Conservation (phyloP, 2,797 vertebrate species). For the Pyrrhura leucotis region DNA sequence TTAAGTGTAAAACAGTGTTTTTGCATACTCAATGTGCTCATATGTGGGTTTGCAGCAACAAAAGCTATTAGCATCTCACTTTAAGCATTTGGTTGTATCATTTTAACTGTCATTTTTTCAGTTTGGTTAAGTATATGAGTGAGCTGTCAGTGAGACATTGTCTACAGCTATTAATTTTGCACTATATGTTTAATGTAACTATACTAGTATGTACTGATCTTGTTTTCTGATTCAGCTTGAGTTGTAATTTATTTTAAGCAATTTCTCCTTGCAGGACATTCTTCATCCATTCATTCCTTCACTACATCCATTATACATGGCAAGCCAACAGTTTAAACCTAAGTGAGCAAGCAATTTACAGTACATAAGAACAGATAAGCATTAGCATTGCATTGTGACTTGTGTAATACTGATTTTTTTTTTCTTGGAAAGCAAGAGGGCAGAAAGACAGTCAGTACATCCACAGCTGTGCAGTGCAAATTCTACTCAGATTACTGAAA, state of each 20-base stretch:
- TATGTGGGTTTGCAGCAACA: not conserved
- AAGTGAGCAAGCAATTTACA: not conserved
- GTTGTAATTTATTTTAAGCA: not conserved
- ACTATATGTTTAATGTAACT: not conserved
- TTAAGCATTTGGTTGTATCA: not conserved
- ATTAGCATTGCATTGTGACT: not conserved
- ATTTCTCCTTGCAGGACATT: not conserved
- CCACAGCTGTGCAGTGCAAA: not conserved
- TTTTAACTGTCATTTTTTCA: not conserved
- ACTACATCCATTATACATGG: not conserved
- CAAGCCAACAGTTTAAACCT: not conserved
- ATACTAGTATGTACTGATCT: not conserved
- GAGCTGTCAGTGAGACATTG: not conserved
- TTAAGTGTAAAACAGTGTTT: not conserved
- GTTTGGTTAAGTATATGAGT: not conserved
- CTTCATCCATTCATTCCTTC: not conserved
- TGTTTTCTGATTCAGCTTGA: not conserved
- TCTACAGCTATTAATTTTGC: not conserved
- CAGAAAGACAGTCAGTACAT: not conserved
- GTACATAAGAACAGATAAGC: not conserved
- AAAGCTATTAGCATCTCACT: not conserved
- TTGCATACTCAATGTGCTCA: not conserved
- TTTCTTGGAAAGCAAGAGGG: not conserved
- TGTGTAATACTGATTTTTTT: not conserved
- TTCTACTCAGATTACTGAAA: not conserved